Conservation (phyloP, 2,797 vertebrate species). For the Ceryle rudis region DNA sequence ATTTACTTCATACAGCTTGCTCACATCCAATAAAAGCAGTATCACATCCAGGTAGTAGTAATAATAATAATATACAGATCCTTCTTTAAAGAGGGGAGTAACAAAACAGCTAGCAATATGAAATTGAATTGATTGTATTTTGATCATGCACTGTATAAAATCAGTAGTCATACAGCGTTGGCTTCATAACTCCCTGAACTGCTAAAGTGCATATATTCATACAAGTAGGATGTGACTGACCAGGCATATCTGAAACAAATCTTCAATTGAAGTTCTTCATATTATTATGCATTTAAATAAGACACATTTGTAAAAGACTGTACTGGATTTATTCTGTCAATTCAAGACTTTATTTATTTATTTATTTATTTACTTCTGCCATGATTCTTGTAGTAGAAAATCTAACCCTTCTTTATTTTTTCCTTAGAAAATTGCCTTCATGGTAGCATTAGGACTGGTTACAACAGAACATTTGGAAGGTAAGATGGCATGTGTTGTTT, state of each 20-base stretch:
- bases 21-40: background rate
- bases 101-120: background rate
- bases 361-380: background rate
- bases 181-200: background rate
- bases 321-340: background rate
- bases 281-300: background rate
- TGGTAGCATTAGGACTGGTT: conserved; percentile 95
- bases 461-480: conserved; percentile 96
- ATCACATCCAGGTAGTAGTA: too few relatives aligned
- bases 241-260: background rate
- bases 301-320: background rate
- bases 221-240: background rate
- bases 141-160: background rate
- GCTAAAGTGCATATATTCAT: background rate
- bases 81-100: background rate
- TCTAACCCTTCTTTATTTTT: background rate
- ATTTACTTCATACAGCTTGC: background rate
- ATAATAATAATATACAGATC: background rate
- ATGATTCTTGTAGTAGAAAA: background rate
- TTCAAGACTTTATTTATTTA: background rate
- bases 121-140: background rate
- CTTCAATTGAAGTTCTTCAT: background rate
- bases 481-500: conserved; percentile 69
- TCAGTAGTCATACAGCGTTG: background rate
- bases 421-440: conserved; percentile 96